phyloP scores from a whole-genome alignment of 2,888 invertebrate species.

The Alentia gelatinosa region DNA sequence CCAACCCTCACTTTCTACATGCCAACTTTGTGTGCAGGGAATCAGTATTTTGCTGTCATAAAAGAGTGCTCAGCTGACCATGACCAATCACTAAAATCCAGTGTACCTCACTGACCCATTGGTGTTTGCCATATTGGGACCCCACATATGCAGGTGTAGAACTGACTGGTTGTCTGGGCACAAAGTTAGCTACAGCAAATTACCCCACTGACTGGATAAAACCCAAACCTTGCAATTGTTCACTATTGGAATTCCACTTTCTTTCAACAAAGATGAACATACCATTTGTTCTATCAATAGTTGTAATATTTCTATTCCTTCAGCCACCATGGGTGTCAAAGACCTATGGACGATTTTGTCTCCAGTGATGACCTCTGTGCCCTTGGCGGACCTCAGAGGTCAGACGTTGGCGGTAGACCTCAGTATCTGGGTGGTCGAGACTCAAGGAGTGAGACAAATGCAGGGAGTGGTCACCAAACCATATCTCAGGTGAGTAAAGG shows the following conservation, averaged over 20 bases:
- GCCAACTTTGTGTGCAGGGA: too few relatives aligned
- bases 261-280: neutral
- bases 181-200: too few relatives aligned
- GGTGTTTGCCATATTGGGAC: too few relatives aligned
- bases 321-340: slow-evolving; percentile 90
- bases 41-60: too few relatives aligned
- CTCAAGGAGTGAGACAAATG: slow-evolving; percentile 82
- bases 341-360: slow-evolving; percentile 91
- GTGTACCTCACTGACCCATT: too few relatives aligned
- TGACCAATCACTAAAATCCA: too few relatives aligned
- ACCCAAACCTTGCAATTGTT: too few relatives aligned
- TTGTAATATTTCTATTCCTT: neutral
- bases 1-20: too few relatives aligned
- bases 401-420: slow-evolving; percentile 93
- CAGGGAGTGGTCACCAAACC: slow-evolving; percentile 83
- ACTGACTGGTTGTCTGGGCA: too few relatives aligned
- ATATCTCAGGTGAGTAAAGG: slow-evolving; percentile 88
- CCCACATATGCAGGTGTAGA: too few relatives aligned
- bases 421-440: slow-evolving; percentile 95
- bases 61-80: too few relatives aligned
- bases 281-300: neutral
- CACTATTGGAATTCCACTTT: neutral
- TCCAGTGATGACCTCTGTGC: slow-evolving; percentile 89
- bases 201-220: too few relatives aligned
- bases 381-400: slow-evolving; percentile 89